These are phyloP conservation scores for Turdus rufiventris DNA, from an alignment of 2,113 vertebrate species.

Conservation along the genomic window DNA sequence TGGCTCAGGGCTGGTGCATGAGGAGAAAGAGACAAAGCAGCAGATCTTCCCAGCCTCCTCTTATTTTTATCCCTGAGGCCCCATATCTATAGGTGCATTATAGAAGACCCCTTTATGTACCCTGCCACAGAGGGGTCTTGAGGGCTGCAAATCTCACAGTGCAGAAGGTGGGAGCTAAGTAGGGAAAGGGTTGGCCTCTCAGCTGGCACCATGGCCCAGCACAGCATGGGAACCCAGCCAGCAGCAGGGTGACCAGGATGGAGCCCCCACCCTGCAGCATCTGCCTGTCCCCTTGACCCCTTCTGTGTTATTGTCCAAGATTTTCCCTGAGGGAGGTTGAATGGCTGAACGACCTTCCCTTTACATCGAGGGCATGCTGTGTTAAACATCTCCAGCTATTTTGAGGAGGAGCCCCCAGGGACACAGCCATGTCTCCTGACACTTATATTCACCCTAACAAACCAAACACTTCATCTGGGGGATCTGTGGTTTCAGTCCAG, in stretches of 20 bases:
- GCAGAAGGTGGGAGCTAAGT: neutral
- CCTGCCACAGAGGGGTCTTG: neutral
- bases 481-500: neutral
- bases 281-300: neutral
- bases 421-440: neutral
- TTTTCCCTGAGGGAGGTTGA: neutral
- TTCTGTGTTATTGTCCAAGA: neutral
- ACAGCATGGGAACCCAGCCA: neutral
- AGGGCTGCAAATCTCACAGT: neutral
- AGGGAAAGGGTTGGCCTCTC: neutral
- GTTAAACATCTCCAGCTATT: neutral
- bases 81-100: neutral
- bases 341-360: neutral
- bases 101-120: neutral
- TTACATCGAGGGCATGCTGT: neutral
- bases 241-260: neutral
- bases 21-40: neutral
- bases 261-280: neutral
- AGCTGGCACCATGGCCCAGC: neutral
- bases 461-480: fast-evolving
- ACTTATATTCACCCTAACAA: neutral
- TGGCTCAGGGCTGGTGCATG: neutral
- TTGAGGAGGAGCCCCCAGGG: neutral
- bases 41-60: neutral
- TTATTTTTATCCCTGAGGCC: neutral